Conservation (phyloP, 2,797 vertebrate genomes). For the Silurus aristotelis region DNA sequence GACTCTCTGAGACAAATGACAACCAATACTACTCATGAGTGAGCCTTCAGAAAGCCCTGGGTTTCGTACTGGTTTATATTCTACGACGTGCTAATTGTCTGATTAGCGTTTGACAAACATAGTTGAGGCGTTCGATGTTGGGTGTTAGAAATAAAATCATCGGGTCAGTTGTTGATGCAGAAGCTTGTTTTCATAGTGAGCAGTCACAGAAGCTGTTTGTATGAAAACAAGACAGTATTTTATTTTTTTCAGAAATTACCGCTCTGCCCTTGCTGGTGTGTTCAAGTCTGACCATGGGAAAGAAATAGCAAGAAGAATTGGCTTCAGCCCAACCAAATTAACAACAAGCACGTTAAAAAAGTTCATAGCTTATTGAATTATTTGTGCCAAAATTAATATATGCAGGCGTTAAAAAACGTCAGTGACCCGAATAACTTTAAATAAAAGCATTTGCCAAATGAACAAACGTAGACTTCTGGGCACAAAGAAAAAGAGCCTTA, state of each 20-base stretch:
- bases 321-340: constrained; percentile 5
- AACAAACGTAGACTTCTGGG: not conserved
- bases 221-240: not conserved
- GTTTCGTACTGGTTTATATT: not conserved
- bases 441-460: constrained; percentile 2
- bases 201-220: not conserved
- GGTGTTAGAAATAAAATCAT: not conserved
- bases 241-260: not conserved
- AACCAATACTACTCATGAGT: not conserved
- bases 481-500: too few species aligned
- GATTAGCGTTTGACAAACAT: not conserved
- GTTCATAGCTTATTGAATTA: not conserved
- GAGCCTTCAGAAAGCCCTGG: not conserved
- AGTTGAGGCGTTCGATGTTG: not conserved
- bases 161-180: too few species aligned
- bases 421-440: constrained; percentile 20
- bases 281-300: not conserved
- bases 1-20: not conserved
- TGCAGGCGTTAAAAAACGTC: not conserved
- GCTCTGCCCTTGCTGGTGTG: constrained; percentile 6
- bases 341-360: constrained; percentile 14
- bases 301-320: constrained; percentile 10
- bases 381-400: constrained; percentile 23
- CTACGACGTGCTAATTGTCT: not conserved
- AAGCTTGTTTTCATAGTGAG: not conserved